A percentile compares a stretch with the other conserved stretches of the same genome.
These are phyloP conservation scores for Porites evermanni DNA, from an alignment of 92 coral and sea anemone genomes.

Conservation along the genomic window DNA sequence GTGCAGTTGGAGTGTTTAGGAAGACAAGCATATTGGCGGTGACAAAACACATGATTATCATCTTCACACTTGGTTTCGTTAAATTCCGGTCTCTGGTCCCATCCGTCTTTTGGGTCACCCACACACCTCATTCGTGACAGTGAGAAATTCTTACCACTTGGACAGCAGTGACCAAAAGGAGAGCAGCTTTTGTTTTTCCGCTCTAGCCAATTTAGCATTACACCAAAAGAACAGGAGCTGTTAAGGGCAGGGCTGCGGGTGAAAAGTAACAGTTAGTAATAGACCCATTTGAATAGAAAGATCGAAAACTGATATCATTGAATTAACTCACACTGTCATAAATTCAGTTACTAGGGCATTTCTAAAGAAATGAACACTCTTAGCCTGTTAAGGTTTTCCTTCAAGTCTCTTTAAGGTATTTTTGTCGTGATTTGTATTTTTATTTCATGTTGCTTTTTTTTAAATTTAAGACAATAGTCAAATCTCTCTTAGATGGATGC, in stretches of 20 bases:
- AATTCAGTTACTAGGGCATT: too few species aligned
- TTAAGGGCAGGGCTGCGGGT: constrained; percentile 11
- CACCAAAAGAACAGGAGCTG: constrained; percentile 23
- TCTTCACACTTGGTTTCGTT: constrained; percentile 8
- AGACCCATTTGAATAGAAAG: not conserved
- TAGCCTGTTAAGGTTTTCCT: too few species aligned
- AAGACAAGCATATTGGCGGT: constrained; percentile 18
- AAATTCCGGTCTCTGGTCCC: not conserved
- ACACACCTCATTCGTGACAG: constrained; percentile 17
- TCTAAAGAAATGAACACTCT: too few species aligned
- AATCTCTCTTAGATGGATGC: too few species aligned
- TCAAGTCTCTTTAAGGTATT: too few species aligned
- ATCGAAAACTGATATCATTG: too few species aligned
- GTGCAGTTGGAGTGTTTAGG: constrained; percentile 37
- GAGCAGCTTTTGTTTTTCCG: constrained; percentile 25
- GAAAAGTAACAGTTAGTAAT: not conserved
- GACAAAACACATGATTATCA: constrained; percentile 20
- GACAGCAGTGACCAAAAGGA: constrained; percentile 26
- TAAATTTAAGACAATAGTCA: too few species aligned
- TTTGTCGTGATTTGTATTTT: too few species aligned
- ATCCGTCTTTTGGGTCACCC: not conserved
- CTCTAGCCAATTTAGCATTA: constrained; percentile 15
- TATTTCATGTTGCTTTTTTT: too few species aligned
- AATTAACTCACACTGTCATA: too few species aligned
- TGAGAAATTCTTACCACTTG: constrained; percentile 1